phyloP scores from a whole-genome alignment of 2,888 invertebrate genomes.

The Colletes collaris region DNA sequence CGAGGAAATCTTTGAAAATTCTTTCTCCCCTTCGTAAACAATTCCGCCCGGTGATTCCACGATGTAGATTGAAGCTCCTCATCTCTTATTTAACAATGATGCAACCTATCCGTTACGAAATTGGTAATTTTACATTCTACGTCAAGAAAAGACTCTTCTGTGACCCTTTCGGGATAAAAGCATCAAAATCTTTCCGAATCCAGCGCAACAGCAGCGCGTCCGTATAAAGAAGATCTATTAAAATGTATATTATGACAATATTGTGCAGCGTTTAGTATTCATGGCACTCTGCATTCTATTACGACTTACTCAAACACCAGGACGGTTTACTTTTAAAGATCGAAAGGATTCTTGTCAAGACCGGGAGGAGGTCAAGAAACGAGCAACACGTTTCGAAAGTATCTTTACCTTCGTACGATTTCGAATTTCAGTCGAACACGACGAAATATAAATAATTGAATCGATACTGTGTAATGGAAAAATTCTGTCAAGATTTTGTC shows the following conservation, averaged over 20 bases:
- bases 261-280: slow-evolving; percentile 23
- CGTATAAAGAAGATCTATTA: slow-evolving; percentile 3
- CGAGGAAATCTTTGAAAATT: neutral
- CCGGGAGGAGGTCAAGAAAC: neutral
- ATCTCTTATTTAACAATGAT: too few species aligned
- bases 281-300: slow-evolving; percentile 33
- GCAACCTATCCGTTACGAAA: too few species aligned
- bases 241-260: slow-evolving; percentile 21
- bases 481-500: too few species aligned
- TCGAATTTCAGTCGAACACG: too few species aligned
- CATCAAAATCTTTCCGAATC: neutral
- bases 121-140: too few species aligned
- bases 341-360: slow-evolving; percentile 6
- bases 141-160: too few species aligned
- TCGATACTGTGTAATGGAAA: too few species aligned
- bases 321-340: slow-evolving; percentile 35
- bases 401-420: too few species aligned
- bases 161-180: too few species aligned
- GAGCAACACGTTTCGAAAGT: neutral
- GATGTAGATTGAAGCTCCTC: too few species aligned
- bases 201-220: neutral
- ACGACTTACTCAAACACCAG: slow-evolving; percentile 28
- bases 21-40: neutral
- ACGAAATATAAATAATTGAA: too few species aligned
- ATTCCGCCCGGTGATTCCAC: neutral